Evolutionary conservation across 2,113 vertebrate genomes (phyloP).

Genomic region (Scopus umbretta): DNA sequence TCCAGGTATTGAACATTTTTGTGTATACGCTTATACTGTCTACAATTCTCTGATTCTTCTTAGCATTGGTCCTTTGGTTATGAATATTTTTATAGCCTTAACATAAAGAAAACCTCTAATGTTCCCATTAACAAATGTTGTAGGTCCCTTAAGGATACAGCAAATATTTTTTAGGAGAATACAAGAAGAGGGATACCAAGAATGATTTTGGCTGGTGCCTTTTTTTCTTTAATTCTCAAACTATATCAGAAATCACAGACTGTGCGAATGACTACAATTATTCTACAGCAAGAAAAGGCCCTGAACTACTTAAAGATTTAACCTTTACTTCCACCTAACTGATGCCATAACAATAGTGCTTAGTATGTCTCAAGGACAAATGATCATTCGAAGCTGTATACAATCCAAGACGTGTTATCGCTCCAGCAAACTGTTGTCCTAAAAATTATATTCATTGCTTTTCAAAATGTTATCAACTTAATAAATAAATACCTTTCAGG

Average conservation of each 20-base stretch:
- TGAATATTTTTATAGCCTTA: not conserved
- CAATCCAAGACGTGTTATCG: constrained; percentile 78
- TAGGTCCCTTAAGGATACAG: not conserved
- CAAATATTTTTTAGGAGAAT: not conserved
- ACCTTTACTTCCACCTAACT: constrained; percentile 76
- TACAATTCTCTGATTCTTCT: not conserved
- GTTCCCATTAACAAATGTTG: not conserved
- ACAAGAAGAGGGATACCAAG: not conserved
- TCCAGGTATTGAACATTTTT: not conserved
- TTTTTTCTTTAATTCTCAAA: constrained; percentile 20
- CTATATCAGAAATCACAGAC: constrained; percentile 43
- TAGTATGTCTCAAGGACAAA: constrained; percentile 81
- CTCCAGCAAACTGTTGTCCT: constrained; percentile 79
- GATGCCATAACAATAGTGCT: constrained; percentile 72
- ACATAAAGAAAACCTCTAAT: not conserved
- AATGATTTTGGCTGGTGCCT: not conserved
- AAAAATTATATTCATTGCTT: constrained; percentile 94
- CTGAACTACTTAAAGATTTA: constrained; percentile 65
- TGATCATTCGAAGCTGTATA: constrained; percentile 71
- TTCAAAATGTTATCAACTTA: constrained; percentile 90
- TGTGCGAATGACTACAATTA: constrained; percentile 41
- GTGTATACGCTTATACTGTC: not conserved
- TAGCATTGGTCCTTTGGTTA: not conserved
- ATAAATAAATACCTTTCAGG: constrained; percentile 85
- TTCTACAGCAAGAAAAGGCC: constrained; percentile 60